Evolutionary conservation across 2,797 vertebrate genomes (phyloP).

Genomic region (Argentina silus): DNA sequence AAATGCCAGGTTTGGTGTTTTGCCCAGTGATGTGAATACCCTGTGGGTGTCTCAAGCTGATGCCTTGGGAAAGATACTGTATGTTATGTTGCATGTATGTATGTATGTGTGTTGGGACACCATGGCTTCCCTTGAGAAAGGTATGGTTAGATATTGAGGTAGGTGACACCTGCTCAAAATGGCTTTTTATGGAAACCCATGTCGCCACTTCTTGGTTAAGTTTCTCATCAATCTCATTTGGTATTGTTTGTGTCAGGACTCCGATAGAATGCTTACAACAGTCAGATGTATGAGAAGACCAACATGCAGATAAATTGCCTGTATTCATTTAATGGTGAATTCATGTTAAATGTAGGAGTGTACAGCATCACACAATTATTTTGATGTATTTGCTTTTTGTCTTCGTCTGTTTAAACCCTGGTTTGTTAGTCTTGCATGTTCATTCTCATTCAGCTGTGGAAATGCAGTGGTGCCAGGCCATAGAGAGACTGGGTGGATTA

Average conservation of each 20-base stretch:
- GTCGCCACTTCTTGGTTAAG: background rate
- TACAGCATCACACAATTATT: background rate
- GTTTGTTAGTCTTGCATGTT: conserved; percentile 36
- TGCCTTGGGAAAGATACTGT: background rate
- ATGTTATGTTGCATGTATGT: background rate
- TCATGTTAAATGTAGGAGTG: no score
- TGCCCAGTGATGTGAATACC: conserved; percentile 1
- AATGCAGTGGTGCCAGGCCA: background rate
- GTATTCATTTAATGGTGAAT: background rate
- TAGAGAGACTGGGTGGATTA: background rate
- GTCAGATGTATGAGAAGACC: background rate
- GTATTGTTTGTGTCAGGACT: background rate
- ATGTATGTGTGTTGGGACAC: conserved; percentile 22
- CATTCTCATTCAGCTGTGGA: background rate
- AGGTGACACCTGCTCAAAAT: background rate
- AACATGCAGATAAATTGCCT: background rate
- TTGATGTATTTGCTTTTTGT: background rate
- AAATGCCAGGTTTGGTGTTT: background rate
- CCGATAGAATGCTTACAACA: background rate
- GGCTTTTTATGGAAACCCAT: background rate
- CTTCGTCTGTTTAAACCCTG: background rate
- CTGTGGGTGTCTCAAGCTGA: background rate
- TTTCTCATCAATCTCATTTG: no score
- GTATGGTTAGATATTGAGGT: background rate
- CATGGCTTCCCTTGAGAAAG: conserved; percentile 3